Conservation (phyloP, 2,888 invertebrate genomes). For the Orthonychiurus folsomi region DNA sequence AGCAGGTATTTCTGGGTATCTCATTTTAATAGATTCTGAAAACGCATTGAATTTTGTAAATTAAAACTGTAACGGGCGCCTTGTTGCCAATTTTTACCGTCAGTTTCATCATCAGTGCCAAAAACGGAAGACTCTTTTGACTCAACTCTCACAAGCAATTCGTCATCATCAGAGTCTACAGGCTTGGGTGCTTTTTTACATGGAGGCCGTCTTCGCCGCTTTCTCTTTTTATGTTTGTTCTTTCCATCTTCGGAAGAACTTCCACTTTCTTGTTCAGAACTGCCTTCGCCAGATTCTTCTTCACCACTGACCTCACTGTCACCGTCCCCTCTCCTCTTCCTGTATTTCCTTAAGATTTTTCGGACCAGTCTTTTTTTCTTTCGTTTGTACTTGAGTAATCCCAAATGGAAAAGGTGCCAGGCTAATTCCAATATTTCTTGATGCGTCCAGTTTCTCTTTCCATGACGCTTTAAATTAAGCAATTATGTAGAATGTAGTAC, state of each 20-base stretch:
- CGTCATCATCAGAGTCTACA: conserved; percentile 17
- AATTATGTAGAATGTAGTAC: neutral
- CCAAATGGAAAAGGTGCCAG: conserved; percentile 27
- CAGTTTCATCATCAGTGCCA: conserved; percentile 21
- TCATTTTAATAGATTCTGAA: conserved; percentile 24
- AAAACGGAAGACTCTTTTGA: conserved; percentile 16
- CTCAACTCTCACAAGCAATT: neutral
- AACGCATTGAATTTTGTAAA: conserved; percentile 7
- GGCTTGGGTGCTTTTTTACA: conserved; percentile 11
- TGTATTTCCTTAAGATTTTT: neutral
- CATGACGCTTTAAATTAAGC: conserved; percentile 15
- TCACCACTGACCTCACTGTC: conserved; percentile 12
- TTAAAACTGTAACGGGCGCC: too few species aligned
- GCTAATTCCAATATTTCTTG: conserved; percentile 30
- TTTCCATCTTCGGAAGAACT: conserved; percentile 7
- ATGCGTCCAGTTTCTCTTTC: conserved; percentile 25
- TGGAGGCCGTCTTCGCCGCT: conserved; percentile 11
- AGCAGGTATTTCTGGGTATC: conserved; percentile 30
- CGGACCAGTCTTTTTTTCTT: neutral
- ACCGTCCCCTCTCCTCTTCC: neutral
- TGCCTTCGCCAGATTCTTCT: conserved; percentile 8
- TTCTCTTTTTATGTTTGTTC: conserved; percentile 1
- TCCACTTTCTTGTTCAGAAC: conserved; percentile 9
- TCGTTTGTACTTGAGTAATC: conserved; percentile 28
- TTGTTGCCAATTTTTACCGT: conserved; percentile 23